These are phyloP conservation scores for Triplophysa siluroides DNA, from an alignment of 2,113 vertebrate species.

Conservation along the genomic window DNA sequence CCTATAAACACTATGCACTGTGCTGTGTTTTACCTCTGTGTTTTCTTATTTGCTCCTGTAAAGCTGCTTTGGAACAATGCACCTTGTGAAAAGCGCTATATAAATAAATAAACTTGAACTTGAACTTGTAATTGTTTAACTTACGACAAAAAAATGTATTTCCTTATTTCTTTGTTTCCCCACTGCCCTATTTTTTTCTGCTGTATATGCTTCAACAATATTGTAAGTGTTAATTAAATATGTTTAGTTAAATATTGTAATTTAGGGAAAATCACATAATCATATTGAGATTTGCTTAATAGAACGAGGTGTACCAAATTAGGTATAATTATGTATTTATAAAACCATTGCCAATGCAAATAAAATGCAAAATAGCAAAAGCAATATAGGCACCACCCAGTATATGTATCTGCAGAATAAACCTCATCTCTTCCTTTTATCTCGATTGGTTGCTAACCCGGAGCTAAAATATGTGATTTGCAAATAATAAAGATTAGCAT, in stretches of 20 bases:
- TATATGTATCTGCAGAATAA: not conserved
- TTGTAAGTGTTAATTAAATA: not conserved
- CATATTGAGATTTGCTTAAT: not conserved
- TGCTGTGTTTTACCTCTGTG: too few relatives aligned
- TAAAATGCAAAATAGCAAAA: not conserved
- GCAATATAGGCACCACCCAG: not conserved
- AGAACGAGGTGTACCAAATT: too few relatives aligned
- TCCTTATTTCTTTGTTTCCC: not conserved
- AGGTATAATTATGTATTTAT: too few relatives aligned
- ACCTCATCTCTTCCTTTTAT: not conserved
- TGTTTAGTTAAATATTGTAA: not conserved
- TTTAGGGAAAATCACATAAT: not conserved
- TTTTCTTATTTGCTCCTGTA: too few relatives aligned
- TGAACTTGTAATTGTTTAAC: too few relatives aligned
- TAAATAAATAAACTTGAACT: too few relatives aligned
- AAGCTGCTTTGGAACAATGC: too few relatives aligned
- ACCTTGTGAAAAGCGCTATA: too few relatives aligned
- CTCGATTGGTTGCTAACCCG: not conserved
- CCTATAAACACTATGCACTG: too few relatives aligned
- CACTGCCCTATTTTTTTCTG: not conserved
- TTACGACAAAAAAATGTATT: too few relatives aligned
- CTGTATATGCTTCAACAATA: not conserved
- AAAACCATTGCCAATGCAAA: not conserved
- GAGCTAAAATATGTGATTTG: not conserved
- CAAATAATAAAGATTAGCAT: not conserved